phyloP scores from a whole-genome alignment of 2,113 vertebrate genomes.

The Scophthalmus maximus region DNA sequence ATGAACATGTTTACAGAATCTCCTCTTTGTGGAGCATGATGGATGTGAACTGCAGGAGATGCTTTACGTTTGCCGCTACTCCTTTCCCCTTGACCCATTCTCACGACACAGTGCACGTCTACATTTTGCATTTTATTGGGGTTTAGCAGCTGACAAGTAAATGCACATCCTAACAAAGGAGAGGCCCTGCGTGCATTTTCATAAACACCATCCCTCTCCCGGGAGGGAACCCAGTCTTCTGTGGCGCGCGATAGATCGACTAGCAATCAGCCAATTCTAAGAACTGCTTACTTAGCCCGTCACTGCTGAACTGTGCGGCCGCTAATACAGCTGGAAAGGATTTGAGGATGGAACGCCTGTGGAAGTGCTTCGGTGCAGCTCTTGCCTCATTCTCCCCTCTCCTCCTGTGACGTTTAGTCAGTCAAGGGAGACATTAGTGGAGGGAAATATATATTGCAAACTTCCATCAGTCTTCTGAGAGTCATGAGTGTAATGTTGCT shows the following conservation, averaged over 20 bases:
- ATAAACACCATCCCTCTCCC: constrained; percentile 50
- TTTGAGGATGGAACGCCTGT: constrained; percentile 32
- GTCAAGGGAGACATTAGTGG: constrained; percentile 69
- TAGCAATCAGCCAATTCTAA: constrained; percentile 50
- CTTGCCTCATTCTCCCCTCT: constrained; percentile 41
- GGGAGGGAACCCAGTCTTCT: constrained; percentile 7
- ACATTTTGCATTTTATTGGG: constrained; percentile 61
- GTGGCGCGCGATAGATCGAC: constrained; percentile 33
- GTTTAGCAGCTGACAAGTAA: constrained; percentile 52
- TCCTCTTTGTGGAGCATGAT: constrained; percentile 58
- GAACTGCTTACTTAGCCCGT: constrained; percentile 55
- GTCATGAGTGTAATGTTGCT: constrained; percentile 46
- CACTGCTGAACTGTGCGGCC: constrained; percentile 44
- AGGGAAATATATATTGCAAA: constrained; percentile 62
- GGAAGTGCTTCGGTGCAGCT: constrained; percentile 37
- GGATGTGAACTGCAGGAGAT: constrained; percentile 54
- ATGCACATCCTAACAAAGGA: constrained; percentile 46
- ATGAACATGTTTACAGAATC: constrained; percentile 61
- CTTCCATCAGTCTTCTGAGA: constrained; percentile 61
- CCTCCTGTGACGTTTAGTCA: constrained; percentile 51
- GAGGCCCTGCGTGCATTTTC: constrained; percentile 15
- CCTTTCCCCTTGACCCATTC: constrained; percentile 56
- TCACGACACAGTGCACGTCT: constrained; percentile 20
- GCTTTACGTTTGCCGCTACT: constrained; percentile 48
- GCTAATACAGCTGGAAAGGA: constrained; percentile 70